Evolutionary conservation across 2,888 invertebrate genomes (phyloP), one percentile per base, ranked within the genome.

Genomic region (Aspidiotus rigidus): DNA sequence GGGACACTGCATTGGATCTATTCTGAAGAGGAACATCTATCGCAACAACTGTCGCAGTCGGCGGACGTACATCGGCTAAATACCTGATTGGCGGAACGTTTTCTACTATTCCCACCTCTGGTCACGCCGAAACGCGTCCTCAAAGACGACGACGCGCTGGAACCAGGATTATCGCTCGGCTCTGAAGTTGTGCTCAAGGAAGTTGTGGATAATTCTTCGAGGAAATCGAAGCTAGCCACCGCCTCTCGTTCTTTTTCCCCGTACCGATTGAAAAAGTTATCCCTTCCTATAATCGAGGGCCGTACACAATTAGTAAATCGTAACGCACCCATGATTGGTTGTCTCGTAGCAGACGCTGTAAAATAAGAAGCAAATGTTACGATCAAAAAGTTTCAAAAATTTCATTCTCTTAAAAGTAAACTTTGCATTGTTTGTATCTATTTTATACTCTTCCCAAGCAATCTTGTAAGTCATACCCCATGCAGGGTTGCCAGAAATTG

Each of bases 211-310:
- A 87, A 79, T 75, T 86, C 86, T 79, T 89, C 86, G 75, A 89
- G 83, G 81, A 89, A 89, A 80, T 89, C 88, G 80, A 89, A 89
- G 75, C 84, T 85, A 72, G 88, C 86, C 74, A 89, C 86, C 72
- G 89, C 89, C 77, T 87, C 88, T 72, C 83, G 83, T 77, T 89
- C 89, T 76, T 86, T 84, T 74, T 87, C 86, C 62, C 89, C 89
- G 81, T 84, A 89, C 74, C 89, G 84, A 72, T 86, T 85, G 82
- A 84, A 89, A 81, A 89, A 87, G 76, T 87, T 88, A 73, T 85
- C 84, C 71, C 89, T 83, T 74, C 87, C 88, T 76, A 89, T 84
- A 80, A 89, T 88, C 76, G 87, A 85, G 62, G 88, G 86, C 70
- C 89, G 79, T 13, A 76, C 74, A 17, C 74, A 71, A n/a, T 74